These are phyloP conservation scores for Ceriagrion tenellum DNA, from an alignment of 2,888 invertebrate species.

Conservation along the genomic window DNA sequence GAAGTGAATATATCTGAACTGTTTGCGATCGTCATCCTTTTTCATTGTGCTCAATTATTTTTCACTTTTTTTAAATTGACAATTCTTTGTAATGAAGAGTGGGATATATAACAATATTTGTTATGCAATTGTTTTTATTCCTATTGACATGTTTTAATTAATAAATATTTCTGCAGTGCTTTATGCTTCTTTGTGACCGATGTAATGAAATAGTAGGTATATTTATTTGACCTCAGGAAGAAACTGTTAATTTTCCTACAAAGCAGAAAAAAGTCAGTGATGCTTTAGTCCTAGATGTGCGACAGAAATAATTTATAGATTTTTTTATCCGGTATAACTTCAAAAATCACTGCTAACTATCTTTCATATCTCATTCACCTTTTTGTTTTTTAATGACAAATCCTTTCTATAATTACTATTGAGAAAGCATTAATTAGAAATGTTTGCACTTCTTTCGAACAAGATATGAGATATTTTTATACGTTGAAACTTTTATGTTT, in stretches of 20 bases:
- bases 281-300: no score
- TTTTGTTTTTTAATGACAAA: no score
- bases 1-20: background rate
- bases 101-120: background rate
- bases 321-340: no score
- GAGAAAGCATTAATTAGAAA: no score
- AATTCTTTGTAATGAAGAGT: background rate
- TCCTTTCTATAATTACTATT: no score
- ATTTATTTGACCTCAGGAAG: background rate
- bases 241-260: background rate
- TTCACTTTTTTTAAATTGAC: background rate
- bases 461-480: no score
- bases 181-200: background rate
- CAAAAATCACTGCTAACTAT: no score
- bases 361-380: no score
- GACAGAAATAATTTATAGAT: no score
- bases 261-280: background rate
- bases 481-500: no score
- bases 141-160: background rate
- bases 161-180: background rate
- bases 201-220: background rate
- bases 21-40: background rate
- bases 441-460: no score
- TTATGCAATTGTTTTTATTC: background rate
- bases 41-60: background rate